These are phyloP conservation scores for Psylliodes chrysocephalus DNA, from an alignment of 2,888 invertebrate species.

Conservation along the genomic window DNA sequence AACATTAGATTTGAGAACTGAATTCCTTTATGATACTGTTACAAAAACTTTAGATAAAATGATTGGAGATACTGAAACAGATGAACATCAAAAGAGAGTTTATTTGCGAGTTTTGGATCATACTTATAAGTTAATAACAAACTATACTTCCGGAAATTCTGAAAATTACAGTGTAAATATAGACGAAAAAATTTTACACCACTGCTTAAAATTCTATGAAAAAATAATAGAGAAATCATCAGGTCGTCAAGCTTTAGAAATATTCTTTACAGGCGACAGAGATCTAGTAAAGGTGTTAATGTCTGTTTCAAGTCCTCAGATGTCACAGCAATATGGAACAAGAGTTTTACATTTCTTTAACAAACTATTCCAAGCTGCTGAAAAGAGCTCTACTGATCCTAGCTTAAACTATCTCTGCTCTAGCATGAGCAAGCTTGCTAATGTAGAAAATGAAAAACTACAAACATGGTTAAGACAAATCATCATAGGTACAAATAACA, in stretches of 20 bases:
- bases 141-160: constrained; percentile 64
- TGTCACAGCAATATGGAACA: constrained; percentile 77
- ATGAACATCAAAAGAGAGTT: constrained; percentile 73
- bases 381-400: constrained; percentile 71
- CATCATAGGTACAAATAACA: constrained; percentile 66
- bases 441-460: constrained; percentile 71
- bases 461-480: constrained; percentile 75
- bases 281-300: constrained; percentile 83
- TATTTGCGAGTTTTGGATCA: constrained; percentile 72
- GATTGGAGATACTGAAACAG: constrained; percentile 72
- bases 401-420: constrained; percentile 74
- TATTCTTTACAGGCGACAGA: constrained; percentile 78
- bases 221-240: constrained; percentile 83
- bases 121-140: constrained; percentile 75
- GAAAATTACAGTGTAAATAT: constrained; percentile 57
- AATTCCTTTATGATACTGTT: constrained; percentile 74
- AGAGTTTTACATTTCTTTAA: constrained; percentile 85
- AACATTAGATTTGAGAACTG: constrained; percentile 80
- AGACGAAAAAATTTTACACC: constrained; percentile 72
- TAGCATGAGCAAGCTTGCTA: constrained; percentile 74
- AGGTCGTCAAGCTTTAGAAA: constrained; percentile 83
- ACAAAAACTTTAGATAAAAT: constrained; percentile 72
- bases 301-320: constrained; percentile 80
- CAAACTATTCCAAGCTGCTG: constrained; percentile 74
- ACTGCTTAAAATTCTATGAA: constrained; percentile 86